Evolutionary conservation across 92 coral and sea anemone species (phyloP).

Genomic region (Porites cylindrica): DNA sequence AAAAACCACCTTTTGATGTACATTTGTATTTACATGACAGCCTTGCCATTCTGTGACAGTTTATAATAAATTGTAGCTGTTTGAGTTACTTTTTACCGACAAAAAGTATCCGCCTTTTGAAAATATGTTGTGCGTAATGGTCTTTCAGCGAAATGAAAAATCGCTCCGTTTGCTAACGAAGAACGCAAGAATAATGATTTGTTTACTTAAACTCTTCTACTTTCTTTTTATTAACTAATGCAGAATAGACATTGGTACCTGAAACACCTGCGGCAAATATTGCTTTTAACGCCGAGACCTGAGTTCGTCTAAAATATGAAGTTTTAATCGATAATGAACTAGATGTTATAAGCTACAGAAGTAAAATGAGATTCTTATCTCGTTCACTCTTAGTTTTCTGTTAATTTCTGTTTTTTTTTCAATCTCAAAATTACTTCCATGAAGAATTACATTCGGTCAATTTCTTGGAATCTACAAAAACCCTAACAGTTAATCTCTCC

Average conservation of each 20-base stretch:
- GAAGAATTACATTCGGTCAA: too few relatives aligned
- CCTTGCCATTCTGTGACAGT: background rate
- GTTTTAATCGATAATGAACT: too few relatives aligned
- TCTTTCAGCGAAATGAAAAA: slow-evolving; percentile 11
- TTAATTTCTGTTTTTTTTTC: too few relatives aligned
- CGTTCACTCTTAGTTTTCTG: too few relatives aligned
- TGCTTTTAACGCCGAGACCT: background rate
- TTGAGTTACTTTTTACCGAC: slow-evolving; percentile 17
- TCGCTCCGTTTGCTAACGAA: background rate
- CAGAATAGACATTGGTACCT: background rate
- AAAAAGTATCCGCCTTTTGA: slow-evolving; percentile 26
- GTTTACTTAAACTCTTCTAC: slow-evolving; percentile 11
- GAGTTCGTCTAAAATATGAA: background rate
- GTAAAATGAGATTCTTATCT: too few relatives aligned
- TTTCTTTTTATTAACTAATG: slow-evolving; percentile 3
- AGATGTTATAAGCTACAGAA: too few relatives aligned
- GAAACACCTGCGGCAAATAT: background rate
- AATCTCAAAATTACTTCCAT: too few relatives aligned
- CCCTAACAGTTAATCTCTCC: too few relatives aligned
- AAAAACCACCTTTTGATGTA: background rate
- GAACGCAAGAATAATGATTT: background rate
- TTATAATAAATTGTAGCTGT: background rate
- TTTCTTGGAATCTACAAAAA: too few relatives aligned
- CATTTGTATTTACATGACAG: background rate
- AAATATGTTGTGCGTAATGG: background rate